phyloP scores from a whole-genome alignment of 2,888 invertebrate genomes.

The Platycnemis pennipes region DNA sequence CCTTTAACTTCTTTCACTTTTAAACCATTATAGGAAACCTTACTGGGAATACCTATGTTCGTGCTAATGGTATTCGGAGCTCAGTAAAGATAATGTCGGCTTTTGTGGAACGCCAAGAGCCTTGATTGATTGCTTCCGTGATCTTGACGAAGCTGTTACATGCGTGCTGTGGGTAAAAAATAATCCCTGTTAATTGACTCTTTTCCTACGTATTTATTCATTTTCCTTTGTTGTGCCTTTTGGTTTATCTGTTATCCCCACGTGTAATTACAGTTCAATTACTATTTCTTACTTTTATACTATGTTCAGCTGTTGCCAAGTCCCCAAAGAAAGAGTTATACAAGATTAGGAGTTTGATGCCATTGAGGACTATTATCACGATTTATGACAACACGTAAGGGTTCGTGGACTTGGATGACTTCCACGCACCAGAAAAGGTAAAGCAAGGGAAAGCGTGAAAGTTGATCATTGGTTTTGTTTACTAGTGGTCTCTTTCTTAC shows the following conservation, averaged over 20 bases:
- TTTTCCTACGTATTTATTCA: no score
- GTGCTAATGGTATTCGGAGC: not conserved
- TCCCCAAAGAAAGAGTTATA: no score
- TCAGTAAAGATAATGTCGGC: not conserved
- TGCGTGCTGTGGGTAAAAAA: not conserved
- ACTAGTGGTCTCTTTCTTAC: no score
- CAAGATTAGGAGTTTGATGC: not conserved
- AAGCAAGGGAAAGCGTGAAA: no score
- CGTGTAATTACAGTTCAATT: not conserved
- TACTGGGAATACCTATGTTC: no score
- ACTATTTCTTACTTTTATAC: no score
- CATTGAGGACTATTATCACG: not conserved
- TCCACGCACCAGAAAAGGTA: no score
- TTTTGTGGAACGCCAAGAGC: not conserved
- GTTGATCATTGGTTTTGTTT: no score
- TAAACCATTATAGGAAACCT: no score
- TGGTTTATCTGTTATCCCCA: not conserved
- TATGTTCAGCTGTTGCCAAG: no score
- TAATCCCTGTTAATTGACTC: not conserved
- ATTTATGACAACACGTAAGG: not conserved
- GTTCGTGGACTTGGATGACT: no score
- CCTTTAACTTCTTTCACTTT: no score
- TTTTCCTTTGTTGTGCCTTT: not conserved
- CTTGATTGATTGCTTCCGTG: not conserved
- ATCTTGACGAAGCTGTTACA: not conserved